Percentiles rank a stretch among this genome's conserved stretches.
phyloP scores from a whole-genome alignment of 2,797 vertebrate species.

The Carcharodon carcharias region DNA sequence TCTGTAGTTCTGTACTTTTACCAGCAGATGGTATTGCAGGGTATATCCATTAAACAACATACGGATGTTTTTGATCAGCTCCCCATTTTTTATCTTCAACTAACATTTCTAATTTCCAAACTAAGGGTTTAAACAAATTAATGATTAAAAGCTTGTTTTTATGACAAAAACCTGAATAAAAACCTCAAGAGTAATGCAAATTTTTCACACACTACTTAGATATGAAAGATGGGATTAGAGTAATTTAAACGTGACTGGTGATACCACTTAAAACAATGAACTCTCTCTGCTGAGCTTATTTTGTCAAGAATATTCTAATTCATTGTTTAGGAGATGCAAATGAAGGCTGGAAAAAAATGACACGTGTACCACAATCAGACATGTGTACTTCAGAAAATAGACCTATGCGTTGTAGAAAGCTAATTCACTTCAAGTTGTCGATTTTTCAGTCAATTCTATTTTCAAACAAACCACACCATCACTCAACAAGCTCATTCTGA shows the following conservation, averaged over 20 bases:
- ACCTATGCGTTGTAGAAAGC: background rate
- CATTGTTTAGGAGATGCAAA: background rate
- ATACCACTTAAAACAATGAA: background rate
- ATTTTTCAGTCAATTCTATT: background rate
- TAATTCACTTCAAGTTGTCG: background rate
- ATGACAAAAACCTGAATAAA: background rate
- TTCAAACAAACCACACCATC: background rate
- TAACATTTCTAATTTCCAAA: background rate
- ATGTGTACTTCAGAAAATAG: background rate
- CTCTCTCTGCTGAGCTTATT: background rate
- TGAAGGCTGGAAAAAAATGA: background rate
- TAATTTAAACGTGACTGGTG: background rate
- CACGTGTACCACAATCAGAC: background rate
- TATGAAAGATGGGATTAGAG: background rate
- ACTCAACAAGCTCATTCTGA: background rate
- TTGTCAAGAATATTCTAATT: background rate
- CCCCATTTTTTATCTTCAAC: background rate
- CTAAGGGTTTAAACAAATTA: background rate
- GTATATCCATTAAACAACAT: background rate
- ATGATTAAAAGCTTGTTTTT: background rate
- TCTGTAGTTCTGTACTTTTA: background rate
- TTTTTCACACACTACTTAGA: background rate
- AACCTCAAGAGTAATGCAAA: background rate
- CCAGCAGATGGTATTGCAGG: background rate
- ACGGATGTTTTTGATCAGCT: background rate